Evolutionary conservation across 2,113 vertebrate genomes (phyloP), one percentile per base, ranked within the genome.

Genomic region (Tragelaphus scriptus): DNA sequence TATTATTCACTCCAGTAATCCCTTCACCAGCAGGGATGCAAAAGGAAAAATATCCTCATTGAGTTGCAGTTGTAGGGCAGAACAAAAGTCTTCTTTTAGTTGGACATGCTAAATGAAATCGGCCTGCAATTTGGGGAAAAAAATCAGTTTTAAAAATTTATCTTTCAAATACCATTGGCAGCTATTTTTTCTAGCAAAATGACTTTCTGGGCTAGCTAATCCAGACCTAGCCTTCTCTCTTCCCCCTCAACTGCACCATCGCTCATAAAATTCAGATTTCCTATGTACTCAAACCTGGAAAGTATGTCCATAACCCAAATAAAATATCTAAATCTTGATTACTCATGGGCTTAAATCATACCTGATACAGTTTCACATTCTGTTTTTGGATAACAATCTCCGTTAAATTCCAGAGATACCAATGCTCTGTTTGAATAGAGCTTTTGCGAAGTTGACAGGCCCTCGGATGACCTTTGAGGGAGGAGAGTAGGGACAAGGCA

Each of bases 251-350:
- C 53, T 96, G n/a, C 10, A 94, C 49, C 80, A 81, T 90, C 85
- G 77, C 68, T 96, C 85, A 90, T 95, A 79, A 97, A 98, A 96
- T 75, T 94, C 61, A 96, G 96, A 84, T 10, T 51, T 15, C 28
- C 65, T 23, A 1, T 68, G 44, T 96, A 1, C 85, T 47, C 40
- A 2, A 97, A 88, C 14, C 9, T 93, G 58, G n/a, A 94, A 95
- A 49, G 47, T 82, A 68, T 82, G 19, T 88, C 86, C 81, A 85
- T 81, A 96, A 87, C 23, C 21, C 89, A 96, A 98, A 93, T 44
- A 85, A 94, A 98, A 93, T 49, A 87, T 88, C 96, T 97, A 97
- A 25, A 97, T 95, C 58, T 93, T 92, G 36, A 56, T 92, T 82
- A 95, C 90, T 53, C 65, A 58, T 21, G 56, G 26, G 16, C 89